These are phyloP conservation scores for Leptinotarsa defecta DNA, from an alignment of 1,140 invertebrate genomes.

Conservation along the genomic window DNA sequence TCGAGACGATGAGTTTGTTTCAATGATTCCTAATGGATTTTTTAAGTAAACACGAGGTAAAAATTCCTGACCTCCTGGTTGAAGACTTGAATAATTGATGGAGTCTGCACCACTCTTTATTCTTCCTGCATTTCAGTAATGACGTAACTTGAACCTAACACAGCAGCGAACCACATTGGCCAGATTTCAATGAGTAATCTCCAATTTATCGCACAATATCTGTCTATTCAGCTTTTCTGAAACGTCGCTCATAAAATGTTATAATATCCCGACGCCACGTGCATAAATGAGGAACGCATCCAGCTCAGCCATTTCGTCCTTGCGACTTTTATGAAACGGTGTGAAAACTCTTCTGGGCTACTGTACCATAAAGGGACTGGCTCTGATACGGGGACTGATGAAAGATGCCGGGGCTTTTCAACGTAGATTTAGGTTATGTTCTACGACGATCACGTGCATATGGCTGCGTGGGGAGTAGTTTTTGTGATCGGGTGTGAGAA, in stretches of 20 bases:
- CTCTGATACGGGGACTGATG: slow-evolving; percentile 5
- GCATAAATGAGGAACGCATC: slow-evolving; percentile 15
- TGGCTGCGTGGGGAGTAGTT: slow-evolving; percentile 12
- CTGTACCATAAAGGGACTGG: slow-evolving; percentile 16
- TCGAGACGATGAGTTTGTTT: too few species aligned
- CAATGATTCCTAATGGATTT: too few species aligned
- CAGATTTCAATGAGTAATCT: slow-evolving; percentile 20
- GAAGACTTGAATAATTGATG: too few species aligned
- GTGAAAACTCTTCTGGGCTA: slow-evolving; percentile 10
- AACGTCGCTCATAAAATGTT: slow-evolving; percentile 22
- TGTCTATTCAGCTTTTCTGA: slow-evolving; percentile 19
- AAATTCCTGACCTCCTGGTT: too few species aligned
- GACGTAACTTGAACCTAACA: not conserved
- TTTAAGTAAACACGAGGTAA: too few species aligned
- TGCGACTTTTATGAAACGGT: not conserved
- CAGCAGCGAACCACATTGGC: not conserved
- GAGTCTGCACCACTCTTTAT: too few species aligned
- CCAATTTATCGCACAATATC: slow-evolving; percentile 24
- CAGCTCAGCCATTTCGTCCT: not conserved
- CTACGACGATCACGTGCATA: slow-evolving; percentile 22
- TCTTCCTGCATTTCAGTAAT: not conserved
- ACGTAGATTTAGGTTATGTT: slow-evolving; percentile 24
- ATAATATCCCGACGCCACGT: slow-evolving; percentile 19
- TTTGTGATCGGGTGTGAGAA: slow-evolving; percentile 9
- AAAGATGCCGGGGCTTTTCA: slow-evolving; percentile 22